A percentile compares a stretch with the other conserved stretches of the same genome.
Conservation (phyloP, 2,113 vertebrate species). For the Brevimyrus niger region DNA sequence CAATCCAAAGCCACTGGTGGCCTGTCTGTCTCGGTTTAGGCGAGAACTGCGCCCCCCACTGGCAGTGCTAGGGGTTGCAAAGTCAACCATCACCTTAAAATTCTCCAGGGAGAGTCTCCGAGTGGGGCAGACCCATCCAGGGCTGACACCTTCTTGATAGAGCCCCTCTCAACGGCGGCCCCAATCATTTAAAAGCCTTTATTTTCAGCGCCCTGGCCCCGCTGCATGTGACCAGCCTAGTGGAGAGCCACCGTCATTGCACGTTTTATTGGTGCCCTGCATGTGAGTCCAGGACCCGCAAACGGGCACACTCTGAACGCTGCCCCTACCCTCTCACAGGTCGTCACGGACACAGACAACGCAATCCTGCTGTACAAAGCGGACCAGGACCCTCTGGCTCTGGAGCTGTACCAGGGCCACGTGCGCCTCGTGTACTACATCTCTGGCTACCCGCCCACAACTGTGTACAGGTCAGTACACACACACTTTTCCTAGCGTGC, state of each 20-base stretch:
- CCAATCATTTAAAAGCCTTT: not conserved
- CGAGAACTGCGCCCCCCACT: not conserved
- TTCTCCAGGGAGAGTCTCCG: not conserved
- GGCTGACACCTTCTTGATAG: not conserved
- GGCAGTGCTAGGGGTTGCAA: not conserved
- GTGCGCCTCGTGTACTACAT: conserved; percentile 89
- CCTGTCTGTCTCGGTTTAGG: not conserved
- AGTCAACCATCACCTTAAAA: not conserved
- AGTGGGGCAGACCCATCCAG: not conserved
- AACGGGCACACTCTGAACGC: not conserved
- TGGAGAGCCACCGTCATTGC: not conserved
- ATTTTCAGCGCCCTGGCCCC: not conserved
- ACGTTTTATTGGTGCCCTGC: not conserved
- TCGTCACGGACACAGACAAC: conserved; percentile 91
- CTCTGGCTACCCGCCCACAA: conserved; percentile 80
- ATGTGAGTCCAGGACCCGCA: not conserved
- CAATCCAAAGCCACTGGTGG: not conserved
- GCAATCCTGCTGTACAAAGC: conserved; percentile 89
- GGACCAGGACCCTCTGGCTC: conserved; percentile 85
- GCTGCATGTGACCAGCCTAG: not conserved
- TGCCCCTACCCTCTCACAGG: conserved; percentile 48
- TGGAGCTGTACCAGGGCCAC: conserved; percentile 94
- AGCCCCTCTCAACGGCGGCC: not conserved
- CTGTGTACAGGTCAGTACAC: conserved; percentile 79
- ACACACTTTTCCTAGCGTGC: not conserved